phyloP scores from a whole-genome alignment of 2,113 vertebrate species.

The Pycnonotus jocosus region DNA sequence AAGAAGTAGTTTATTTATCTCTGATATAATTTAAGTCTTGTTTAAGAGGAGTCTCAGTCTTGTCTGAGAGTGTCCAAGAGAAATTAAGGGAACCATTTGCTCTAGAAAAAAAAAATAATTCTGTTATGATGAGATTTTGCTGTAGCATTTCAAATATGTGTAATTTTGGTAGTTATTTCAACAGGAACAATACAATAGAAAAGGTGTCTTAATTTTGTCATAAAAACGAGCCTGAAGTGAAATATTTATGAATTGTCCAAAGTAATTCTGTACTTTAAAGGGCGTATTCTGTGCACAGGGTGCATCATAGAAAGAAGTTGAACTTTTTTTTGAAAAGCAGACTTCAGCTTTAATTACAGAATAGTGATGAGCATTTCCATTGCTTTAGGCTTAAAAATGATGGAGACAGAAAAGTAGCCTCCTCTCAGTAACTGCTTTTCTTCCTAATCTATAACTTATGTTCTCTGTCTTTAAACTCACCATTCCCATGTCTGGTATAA shows the following conservation, averaged over 20 bases:
- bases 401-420: background rate
- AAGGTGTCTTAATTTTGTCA: background rate
- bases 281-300: background rate
- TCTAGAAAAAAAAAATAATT: background rate
- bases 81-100: background rate
- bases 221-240: background rate
- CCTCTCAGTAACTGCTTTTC: slow-evolving; percentile 11
- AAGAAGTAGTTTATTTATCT: background rate
- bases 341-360: slow-evolving; percentile 15
- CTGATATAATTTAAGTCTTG: background rate
- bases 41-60: background rate
- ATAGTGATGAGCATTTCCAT: background rate
- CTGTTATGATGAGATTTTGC: background rate
- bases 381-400: slow-evolving; percentile 31
- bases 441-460: background rate
- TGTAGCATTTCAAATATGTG: background rate
- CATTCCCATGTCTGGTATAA: background rate
- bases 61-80: background rate
- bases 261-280: background rate
- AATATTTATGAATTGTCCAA: background rate
- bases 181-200: background rate
- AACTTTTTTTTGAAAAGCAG: background rate
- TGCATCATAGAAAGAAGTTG: background rate
- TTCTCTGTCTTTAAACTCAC: background rate
- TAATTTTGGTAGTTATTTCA: background rate